These are phyloP conservation scores for Rutpela maculata DNA, from an alignment of 2,888 invertebrate genomes.

Conservation along the genomic window DNA sequence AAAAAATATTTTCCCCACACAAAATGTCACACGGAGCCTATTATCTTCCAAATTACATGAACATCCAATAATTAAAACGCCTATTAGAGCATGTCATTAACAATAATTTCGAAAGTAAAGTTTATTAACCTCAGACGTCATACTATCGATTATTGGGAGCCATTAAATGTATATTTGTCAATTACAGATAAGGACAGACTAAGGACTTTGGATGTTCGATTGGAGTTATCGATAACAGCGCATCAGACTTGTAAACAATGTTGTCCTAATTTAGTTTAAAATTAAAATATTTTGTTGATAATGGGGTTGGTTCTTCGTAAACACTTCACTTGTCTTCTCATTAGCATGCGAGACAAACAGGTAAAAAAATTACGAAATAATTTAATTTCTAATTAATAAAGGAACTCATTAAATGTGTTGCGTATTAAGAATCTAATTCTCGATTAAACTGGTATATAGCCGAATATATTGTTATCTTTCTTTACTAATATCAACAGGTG, in stretches of 20 bases:
- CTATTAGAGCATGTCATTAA: conserved; percentile 30
- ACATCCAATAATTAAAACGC: not conserved
- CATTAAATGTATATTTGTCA: conserved; percentile 36
- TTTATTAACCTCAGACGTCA: conserved; percentile 39
- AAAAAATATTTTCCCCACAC: conserved; percentile 1
- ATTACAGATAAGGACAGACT: conserved; percentile 31
- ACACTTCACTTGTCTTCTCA: not conserved
- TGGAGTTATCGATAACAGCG: not conserved
- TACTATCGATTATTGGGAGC: conserved; percentile 29
- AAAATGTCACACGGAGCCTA: not conserved
- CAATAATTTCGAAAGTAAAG: conserved; percentile 27
- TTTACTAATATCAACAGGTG: not conserved
- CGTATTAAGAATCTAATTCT: not conserved
- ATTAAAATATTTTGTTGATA: conserved; percentile 4
- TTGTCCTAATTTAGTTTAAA: conserved; percentile 29
- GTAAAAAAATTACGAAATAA: not conserved
- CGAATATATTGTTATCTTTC: not conserved
- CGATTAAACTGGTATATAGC: not conserved
- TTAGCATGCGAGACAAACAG: not conserved
- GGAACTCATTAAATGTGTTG: not conserved
- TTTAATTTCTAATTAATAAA: not conserved
- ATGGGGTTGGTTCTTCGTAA: not conserved
- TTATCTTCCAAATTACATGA: conserved; percentile 7
- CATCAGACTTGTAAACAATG: conserved; percentile 28
- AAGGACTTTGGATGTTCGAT: conserved; percentile 33